Evolutionary conservation across 2,797 vertebrate species (phyloP), one percentile per base, ranked within the genome.

Genomic region (Acanthurus lineatus): DNA sequence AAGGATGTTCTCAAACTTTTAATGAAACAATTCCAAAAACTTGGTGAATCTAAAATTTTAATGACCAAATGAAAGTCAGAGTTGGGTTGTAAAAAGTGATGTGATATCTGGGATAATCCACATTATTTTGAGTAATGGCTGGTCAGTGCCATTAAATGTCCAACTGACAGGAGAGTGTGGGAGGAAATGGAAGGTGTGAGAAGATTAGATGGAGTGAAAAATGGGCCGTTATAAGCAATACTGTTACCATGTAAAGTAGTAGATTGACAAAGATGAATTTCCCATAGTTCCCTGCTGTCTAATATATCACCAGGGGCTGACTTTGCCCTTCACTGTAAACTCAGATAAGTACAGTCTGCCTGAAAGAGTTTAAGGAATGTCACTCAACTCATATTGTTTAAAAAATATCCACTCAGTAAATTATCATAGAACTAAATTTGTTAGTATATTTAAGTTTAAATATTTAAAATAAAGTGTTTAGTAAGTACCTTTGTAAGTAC

Each of bases 181-280:
- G 76, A 82, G 77, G 82, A 91, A 85, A 90, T 85, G 73, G 81
- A 79, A 79, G 86, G 87, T 87, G 73, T 74, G 73, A 87, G 86
- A 78, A 89, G 90, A 90, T 92, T 86, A 88, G 86, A 90, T 81
- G 70, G 45, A 84, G 72, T 87, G 87, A 92, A 84, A 89, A 91
- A 92, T 91, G 84, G 77, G 70, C 81, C 32, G 52, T 90, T 89
- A 89, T 73, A 73, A 88, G 83, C 79, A 84, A 87, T 76, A 78
- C 80, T 81, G 75, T 89, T 89, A 76, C 79, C 72, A 84, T 89
- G 82, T 91, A 86, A 87, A 89, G 79, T 57, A 81, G 68, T 25
- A 35, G 77, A 84, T 61, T 81, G 89, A 91, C 90, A 87, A 68
- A 90, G 91, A 93, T 88, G 79, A 81, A 93, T 92, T 74, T 66